phyloP scores from a whole-genome alignment of 92 coral and sea anemone genomes.

The Phenganax marumi region DNA sequence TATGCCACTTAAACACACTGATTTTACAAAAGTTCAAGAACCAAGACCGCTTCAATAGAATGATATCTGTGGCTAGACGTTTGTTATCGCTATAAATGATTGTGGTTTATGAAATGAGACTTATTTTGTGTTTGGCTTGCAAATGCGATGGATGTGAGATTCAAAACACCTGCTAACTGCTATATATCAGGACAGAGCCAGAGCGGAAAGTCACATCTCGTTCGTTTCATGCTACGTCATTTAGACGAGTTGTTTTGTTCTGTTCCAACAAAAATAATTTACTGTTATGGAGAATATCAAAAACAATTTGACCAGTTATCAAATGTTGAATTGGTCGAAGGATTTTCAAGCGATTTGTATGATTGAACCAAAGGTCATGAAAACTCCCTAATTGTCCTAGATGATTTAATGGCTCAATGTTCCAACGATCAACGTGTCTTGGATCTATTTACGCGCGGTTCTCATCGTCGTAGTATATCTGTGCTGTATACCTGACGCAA shows the following conservation, averaged over 20 bases:
- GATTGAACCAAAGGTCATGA: background rate
- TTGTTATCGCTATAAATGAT: too few relatives aligned
- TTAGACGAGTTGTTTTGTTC: background rate
- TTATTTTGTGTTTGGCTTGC: too few relatives aligned
- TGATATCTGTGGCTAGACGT: too few relatives aligned
- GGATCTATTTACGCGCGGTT: background rate
- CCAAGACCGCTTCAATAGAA: too few relatives aligned
- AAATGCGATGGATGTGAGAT: too few relatives aligned
- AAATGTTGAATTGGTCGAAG: background rate
- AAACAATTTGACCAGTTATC: background rate
- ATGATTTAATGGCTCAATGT: background rate
- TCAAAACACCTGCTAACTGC: background rate
- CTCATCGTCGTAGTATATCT: too few relatives aligned
- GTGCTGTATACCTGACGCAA: too few relatives aligned
- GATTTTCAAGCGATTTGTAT: background rate
- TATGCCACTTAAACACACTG: too few relatives aligned
- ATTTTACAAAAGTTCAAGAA: too few relatives aligned
- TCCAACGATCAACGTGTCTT: background rate
- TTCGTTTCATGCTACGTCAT: background rate
- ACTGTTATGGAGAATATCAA: background rate
- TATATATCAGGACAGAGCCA: background rate
- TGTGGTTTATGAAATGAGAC: too few relatives aligned
- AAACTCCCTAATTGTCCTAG: background rate
- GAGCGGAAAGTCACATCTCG: background rate
- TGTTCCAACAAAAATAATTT: background rate